Base-by-base conservation (phyloP, 2,888 invertebrate species). In the Cerceris rybyensis region DNA sequence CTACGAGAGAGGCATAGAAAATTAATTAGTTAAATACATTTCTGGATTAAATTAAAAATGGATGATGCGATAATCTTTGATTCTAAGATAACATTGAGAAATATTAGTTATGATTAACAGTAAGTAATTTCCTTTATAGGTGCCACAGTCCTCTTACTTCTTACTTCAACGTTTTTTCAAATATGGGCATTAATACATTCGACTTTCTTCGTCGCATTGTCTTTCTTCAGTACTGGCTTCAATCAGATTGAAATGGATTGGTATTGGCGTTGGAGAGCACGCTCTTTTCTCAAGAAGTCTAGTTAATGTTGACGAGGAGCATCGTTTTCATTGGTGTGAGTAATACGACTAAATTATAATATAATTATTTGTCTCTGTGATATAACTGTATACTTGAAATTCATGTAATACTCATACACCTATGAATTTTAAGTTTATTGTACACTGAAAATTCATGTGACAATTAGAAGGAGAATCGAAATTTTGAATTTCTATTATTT, bases 191-290 rank as follows among this genome's bases (percentile, higher is more conserved):
- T 92, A 8, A 61, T 87, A 54, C 86, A 91, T 54, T 81, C 90
- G 8, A 65, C 83, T 6, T 82, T 91, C 17, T 92, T 92, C 79
- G 67, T 92, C 55, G 85, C 81, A 16, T 61, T 92, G 54, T 92
- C 92, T 5, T 59, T 91, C 9, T 88, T 89, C 72, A 91, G 82
- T 58, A 87, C 86, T 43, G 90, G 91, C 52, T 92, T 92, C 75
- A 90, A 86, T 84, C 90, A 92, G 71, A 75, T 92, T 42, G 92
- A 92, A 82, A 91, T 91, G 70, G 87, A 86, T 58, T 92, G 92
- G 90, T 92, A 90, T 70, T 89, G 89, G 88, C 88, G 87, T 42
- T 91, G 91, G 92, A 86, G 67, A 68, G 41, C 64, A 11, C 49
- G 74, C 55, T 70, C 78, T 7, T 57, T 65, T 14, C 65, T 64